phyloP scores from a whole-genome alignment of 2,888 invertebrate genomes.

The Lepidocyrtoides sp. region DNA sequence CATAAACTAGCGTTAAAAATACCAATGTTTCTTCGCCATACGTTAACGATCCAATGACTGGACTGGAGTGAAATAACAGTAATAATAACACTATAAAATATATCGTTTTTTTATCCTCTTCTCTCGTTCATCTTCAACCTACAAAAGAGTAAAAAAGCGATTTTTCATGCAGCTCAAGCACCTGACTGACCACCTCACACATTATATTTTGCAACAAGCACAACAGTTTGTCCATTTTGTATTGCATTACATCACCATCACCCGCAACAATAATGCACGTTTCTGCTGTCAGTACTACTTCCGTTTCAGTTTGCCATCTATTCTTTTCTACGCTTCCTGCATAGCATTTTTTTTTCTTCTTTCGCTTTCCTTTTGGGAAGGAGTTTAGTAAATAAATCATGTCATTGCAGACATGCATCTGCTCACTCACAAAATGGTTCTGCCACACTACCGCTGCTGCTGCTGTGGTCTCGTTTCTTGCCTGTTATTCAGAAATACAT shows the following conservation, averaged over 20 bases:
- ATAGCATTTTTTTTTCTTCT: not conserved
- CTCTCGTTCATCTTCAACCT: constrained; percentile 15
- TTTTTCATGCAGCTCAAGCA: constrained; percentile 58
- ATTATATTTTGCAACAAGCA: not conserved
- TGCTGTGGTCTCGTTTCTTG: not conserved
- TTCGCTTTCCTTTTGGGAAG: constrained; percentile 20
- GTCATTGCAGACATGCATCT: constrained; percentile 64
- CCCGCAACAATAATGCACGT: constrained; percentile 57
- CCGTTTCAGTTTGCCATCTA: constrained; percentile 58
- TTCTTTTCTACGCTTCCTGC: constrained; percentile 42
- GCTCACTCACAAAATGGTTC: not conserved
- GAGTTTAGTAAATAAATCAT: constrained; percentile 75
- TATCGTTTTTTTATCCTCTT: not conserved
- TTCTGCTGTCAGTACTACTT: constrained; percentile 50
- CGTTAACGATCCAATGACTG: constrained; percentile 10
- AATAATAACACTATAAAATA: constrained; percentile 2
- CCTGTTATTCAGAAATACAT: constrained; percentile 57
- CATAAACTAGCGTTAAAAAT: constrained; percentile 63
- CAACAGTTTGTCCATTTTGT: constrained; percentile 47
- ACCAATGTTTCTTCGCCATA: not conserved
- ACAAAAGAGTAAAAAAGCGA: constrained; percentile 9
- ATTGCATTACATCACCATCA: constrained; percentile 61
- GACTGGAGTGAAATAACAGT: not conserved
- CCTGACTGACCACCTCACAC: constrained; percentile 56
- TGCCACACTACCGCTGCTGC: not conserved